phyloP scores from a whole-genome alignment of 2,797 vertebrate species.

The Otolemur crassicaudatus region DNA sequence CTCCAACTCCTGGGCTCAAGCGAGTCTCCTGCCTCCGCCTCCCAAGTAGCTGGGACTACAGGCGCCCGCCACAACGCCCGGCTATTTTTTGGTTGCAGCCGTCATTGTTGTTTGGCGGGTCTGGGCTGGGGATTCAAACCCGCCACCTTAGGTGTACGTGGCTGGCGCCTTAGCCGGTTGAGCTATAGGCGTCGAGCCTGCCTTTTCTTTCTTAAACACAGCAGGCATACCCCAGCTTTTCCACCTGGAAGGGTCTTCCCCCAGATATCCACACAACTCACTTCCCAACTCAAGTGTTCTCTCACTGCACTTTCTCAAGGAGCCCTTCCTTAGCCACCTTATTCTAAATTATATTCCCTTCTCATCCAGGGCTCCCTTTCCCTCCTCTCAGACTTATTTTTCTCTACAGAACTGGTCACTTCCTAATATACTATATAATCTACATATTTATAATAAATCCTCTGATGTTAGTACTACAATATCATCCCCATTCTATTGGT shows the following conservation, averaged over 20 bases:
- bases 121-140: no score
- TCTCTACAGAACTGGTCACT: neutral
- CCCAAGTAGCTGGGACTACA: no score
- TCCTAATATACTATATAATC: neutral
- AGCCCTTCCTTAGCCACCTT: neutral
- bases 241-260: neutral
- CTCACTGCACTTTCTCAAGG: neutral
- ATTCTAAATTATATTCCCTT: neutral
- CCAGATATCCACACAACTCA: neutral
- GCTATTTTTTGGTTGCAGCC: no score
- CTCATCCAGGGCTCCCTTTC: neutral
- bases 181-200: no score
- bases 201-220: no score
- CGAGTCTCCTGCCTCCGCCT: no score
- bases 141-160: no score
- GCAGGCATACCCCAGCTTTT: neutral
- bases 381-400: neutral
- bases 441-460: neutral
- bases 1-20: no score
- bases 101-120: no score
- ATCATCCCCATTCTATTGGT: neutral
- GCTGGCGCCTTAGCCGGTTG: no score
- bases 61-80: no score
- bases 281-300: neutral
- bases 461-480: neutral